A percentile compares a stretch with the other conserved stretches of the same genome.
Conservation (phyloP, 2,888 invertebrate genomes). For the Drosophila conformis region DNA sequence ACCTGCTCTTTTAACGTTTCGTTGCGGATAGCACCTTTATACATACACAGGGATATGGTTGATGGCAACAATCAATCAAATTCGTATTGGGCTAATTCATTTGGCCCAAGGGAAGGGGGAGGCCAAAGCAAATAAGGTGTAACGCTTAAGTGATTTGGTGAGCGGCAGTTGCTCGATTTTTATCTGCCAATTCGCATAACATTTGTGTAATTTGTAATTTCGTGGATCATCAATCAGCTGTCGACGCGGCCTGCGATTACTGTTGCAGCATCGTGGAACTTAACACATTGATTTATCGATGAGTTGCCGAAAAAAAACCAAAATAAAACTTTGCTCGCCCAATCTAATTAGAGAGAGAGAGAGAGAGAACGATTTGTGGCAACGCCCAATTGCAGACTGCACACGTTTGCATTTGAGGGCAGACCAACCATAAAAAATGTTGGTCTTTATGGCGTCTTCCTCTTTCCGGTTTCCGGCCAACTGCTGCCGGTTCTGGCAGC, state of each 20-base stretch:
- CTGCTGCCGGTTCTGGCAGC: conserved; percentile 8
- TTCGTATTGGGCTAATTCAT: conserved; percentile 36
- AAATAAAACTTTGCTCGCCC: conserved; percentile 11
- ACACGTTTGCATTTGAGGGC: conserved; percentile 40
- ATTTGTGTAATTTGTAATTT: conserved; percentile 79
- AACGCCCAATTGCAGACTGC: conserved; percentile 46
- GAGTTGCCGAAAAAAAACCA: conserved; percentile 49
- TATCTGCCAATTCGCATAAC: conserved; percentile 61
- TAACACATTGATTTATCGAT: conserved; percentile 73
- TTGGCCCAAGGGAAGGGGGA: conserved; percentile 5
- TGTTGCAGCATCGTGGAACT: conserved; percentile 36
- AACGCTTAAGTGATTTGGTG: conserved; percentile 61
- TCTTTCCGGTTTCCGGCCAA: conserved; percentile 45
- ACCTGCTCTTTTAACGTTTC: not conserved
- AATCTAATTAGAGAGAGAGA: conserved; percentile 47
- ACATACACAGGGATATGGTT: conserved; percentile 1
- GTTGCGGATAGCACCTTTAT: conserved; percentile 1
- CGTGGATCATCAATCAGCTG: conserved; percentile 75
- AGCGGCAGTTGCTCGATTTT: conserved; percentile 34
- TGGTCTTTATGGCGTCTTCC: conserved; percentile 60
- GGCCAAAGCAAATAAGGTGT: conserved; percentile 65
- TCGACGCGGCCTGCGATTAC: conserved; percentile 57
- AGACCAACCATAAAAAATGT: conserved; percentile 47
- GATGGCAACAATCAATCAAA: conserved; percentile 66
- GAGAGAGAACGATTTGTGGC: conserved; percentile 13